Base-by-base conservation (phyloP, 2,888 invertebrate species). In the Lasioglossum malachurum region DNA sequence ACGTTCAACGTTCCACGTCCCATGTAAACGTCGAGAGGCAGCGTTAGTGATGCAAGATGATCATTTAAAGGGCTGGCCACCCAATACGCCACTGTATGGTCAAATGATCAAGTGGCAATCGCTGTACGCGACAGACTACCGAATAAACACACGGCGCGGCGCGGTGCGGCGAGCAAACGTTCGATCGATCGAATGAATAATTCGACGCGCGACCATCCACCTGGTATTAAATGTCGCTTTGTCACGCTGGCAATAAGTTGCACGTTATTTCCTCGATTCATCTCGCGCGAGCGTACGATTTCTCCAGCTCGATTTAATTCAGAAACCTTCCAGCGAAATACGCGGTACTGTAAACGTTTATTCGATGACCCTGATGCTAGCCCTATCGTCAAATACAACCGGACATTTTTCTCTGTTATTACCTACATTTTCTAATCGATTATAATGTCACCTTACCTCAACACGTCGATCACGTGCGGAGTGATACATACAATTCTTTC, bases 31-130 rank as follows among this genome's bases (percentile, higher is more conserved):
- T 82, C 60, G 75, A 67, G 41, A 53, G 76, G 12, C 16, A 71
- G 27, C 31, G 72, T 46, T 74, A 75, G 78, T 78, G 82, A 84
- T 82, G 84, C 84, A 72, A 67, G 82, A 78, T 78, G 82, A 82
- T 82, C 71, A 72, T 75, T 78, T 75, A 78, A 67, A 75, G 84
- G 75, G 82, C 71, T n/a, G 16, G 60, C 60, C 16, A 31, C 44
- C 46, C 49, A 44, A 74, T 60, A 53, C 16, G n/a, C 12, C 14
- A 71, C 14, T 27, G 53, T 19, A 73, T 16, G 82, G 75, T 82
- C 78, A 78, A 82, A 60, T n/a, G 75, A 78, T 79, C 53, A 73
- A 85, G 67, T 31, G 76, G 23, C 64, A 35, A 49, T 71, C 74
- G 75, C 27, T 78, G 16, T 46, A 74, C 44, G 4, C 44, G 73